These are phyloP conservation scores for Oxytorus armatus DNA, from an alignment of 2,888 invertebrate species.

Conservation along the genomic window DNA sequence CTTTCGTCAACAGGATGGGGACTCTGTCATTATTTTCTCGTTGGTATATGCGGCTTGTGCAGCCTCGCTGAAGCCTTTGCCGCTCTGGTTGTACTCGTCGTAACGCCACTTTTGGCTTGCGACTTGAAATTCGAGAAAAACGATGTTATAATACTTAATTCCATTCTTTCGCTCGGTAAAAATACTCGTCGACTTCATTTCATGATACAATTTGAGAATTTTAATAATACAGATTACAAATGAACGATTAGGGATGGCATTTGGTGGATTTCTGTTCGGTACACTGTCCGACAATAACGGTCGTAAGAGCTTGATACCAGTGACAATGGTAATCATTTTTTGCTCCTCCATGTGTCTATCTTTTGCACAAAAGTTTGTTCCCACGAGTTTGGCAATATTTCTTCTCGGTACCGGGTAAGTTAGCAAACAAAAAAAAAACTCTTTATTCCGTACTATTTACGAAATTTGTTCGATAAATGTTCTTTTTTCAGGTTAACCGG, in stretches of 20 bases:
- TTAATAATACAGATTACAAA: no score
- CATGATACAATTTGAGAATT: no score
- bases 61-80: slow-evolving; percentile 75
- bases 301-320: slow-evolving; percentile 81
- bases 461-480: background rate
- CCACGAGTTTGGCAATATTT: slow-evolving; percentile 81
- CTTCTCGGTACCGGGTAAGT: slow-evolving; percentile 84
- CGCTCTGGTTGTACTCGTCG: slow-evolving; percentile 70
- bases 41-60: slow-evolving; percentile 74
- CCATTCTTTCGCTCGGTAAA: slow-evolving; percentile 73
- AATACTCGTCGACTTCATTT: background rate
- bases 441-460: background rate
- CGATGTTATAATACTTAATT: slow-evolving; percentile 68
- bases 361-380: slow-evolving; percentile 81
- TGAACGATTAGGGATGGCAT: slow-evolving; percentile 78
- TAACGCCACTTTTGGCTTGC: slow-evolving; percentile 73
- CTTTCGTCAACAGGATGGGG: slow-evolving; percentile 79
- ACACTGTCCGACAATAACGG: slow-evolving; percentile 82
- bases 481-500: slow-evolving; percentile 79
- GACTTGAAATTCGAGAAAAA: slow-evolving; percentile 71
- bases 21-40: slow-evolving; percentile 73
- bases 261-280: slow-evolving; percentile 81
- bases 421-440: slow-evolving; percentile 57
- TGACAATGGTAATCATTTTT: slow-evolving; percentile 82
- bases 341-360: slow-evolving; percentile 80